Evolutionary conservation across 2,113 vertebrate genomes (phyloP), one percentile per base, ranked within the genome.

Genomic region (Xyrauchen texanus): DNA sequence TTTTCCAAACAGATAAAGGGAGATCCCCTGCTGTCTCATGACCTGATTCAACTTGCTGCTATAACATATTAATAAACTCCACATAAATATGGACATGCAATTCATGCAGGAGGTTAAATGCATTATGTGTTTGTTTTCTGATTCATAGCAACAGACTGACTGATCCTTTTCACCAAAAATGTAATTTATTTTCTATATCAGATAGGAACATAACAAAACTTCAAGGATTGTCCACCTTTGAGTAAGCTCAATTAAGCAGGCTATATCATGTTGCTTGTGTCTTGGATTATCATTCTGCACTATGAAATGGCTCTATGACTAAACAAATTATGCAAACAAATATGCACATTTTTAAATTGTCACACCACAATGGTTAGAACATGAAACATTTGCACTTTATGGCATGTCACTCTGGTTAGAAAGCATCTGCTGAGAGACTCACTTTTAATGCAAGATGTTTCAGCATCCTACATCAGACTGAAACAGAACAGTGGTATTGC

Each of bases 1-100:
- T 65, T 8, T 55, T 88, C 45, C 78, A 83, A 84, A 83, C 78
- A 82, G 88, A 81, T 80, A 81, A 87, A 86, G 75, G 85, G 66
- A 82, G 34, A 66, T 79, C 15, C 61, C 49, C 61, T 13, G 5
- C 47, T 68, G 57, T 21, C 15, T 42, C n/a, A 42, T 11, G 51
- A 64, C n/a, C 49, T 8, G 44, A 49, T 47, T 76, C 13, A 16
- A 8, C n/a, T n/a, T 15, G 6, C 15, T 58, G 13, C 51, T 2
- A 10, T 11, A 10, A 4, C 10, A 9, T 53, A 53, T 53, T 53
- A 2, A 10, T 6, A 49, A 49, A 49, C 47, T 49, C 47, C 47
- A 49, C 8, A 8, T 2, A 49, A 49, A 8, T 49, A 49, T 34
- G 21, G 21, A 34, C 3, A 34, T 34, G 21, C 21, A 49, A 49